Conservation (phyloP, 2,113 vertebrate genomes). For the Miniopterus natalensis region DNA sequence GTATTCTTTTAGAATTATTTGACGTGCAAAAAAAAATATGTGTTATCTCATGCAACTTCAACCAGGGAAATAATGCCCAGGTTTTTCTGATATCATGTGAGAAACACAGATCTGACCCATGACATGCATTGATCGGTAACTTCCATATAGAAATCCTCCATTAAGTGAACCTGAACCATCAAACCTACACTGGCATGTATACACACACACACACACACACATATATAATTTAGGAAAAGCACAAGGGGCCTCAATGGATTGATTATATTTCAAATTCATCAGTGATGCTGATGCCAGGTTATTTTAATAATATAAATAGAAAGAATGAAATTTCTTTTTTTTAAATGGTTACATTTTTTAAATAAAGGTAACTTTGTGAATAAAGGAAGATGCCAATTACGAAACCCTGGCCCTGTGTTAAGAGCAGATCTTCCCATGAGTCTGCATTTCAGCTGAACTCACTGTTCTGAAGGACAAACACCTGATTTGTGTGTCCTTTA, state of each 20-base stretch:
- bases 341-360: too few species aligned
- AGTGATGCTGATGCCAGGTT: not conserved
- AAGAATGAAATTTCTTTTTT: not conserved
- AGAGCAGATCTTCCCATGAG: not conserved
- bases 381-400: constrained; percentile 43
- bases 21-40: not conserved
- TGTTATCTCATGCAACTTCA: not conserved
- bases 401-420: not conserved
- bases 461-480: constrained; percentile 57
- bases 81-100: not conserved
- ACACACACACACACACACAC: too few species aligned
- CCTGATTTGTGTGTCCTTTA: constrained; percentile 47
- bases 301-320: constrained; percentile 27
- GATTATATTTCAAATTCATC: not conserved
- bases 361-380: not conserved
- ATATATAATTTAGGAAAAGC: not conserved
- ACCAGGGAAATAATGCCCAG: not conserved
- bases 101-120: not conserved
- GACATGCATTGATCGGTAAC: not conserved
- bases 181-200: not conserved
- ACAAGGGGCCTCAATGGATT: not conserved
- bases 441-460: constrained; percentile 33
- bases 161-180: not conserved
- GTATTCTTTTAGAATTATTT: not conserved
- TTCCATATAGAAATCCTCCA: not conserved